Base-by-base conservation (phyloP, 2,888 invertebrate species). In the Aleiodes leptofemur region DNA sequence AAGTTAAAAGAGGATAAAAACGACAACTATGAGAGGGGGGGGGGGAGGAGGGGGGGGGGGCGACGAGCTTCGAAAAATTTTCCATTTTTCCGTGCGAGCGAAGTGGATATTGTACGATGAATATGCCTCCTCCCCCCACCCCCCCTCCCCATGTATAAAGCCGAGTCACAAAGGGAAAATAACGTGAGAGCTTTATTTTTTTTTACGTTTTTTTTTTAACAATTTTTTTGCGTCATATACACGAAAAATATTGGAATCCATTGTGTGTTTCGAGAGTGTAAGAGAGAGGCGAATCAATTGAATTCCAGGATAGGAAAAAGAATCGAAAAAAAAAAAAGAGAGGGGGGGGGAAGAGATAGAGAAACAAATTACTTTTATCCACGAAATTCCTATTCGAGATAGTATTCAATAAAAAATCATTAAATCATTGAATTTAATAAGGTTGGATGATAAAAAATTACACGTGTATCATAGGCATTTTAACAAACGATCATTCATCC, bases 401-500 rank as follows among this genome's bases (percentile, higher is more conserved):
- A 6, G 34, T 34, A 34, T 34, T 23, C 34, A 34, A 34, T 34
- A 34, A 3, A 23, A 3, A 34, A 34, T 34, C 34, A 34, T 34
- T 34, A 34, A 34, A 34, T 34, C 34, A 56, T 9, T 14, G 48
- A 23, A 57, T 56, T 55, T 16, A 23, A 34, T 43, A 9, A 43
- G 8, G 11, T 3, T 43, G 11, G 1, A 43, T 43, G 43, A 43
- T 11, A 38, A 34, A 23, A 71, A 11, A 80, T 80, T 80, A 81
- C 74, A 78, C 69, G 76, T 23, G 23, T 78, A 76, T 75, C 31
- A 72, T 71, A 77, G 76, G 70, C 76, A 76, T 74, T 23, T 75
- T 74, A 76, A 69, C 77, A 73, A 77, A 23, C 74, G 16, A 51
- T 66, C 76, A 76, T 74, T 80, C 79, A 77, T 79, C 73, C 76